A percentile compares a stretch with the other conserved stretches of the same genome.
phyloP scores from a whole-genome alignment of 1,140 invertebrate species.

The Drosophila jambulina region DNA sequence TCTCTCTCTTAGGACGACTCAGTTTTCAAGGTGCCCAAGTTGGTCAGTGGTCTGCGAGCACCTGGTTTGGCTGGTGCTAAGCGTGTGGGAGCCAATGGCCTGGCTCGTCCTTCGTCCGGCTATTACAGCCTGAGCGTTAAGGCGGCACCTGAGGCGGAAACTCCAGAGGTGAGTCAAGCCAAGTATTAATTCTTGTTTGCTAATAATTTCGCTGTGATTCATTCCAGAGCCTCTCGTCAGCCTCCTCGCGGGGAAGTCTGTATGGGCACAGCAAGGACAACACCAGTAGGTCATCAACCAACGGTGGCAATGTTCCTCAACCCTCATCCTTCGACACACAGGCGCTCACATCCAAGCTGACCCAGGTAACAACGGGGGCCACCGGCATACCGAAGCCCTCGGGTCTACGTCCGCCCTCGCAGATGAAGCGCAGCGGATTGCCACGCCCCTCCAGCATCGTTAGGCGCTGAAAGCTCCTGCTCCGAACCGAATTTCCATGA shows the following conservation, averaged over 20 bases:
- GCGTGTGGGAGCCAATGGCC: constrained; percentile 58
- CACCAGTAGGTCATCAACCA: constrained; percentile 14
- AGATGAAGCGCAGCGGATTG: constrained; percentile 78
- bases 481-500: constrained; percentile 20
- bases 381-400: constrained; percentile 82
- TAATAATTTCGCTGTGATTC: not conserved
- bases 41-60: constrained; percentile 68
- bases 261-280: constrained; percentile 64
- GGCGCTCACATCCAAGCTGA: constrained; percentile 60
- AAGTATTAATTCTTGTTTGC: not conserved
- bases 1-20: too few relatives aligned
- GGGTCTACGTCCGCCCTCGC: constrained; percentile 72
- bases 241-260: constrained; percentile 77
- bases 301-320: constrained; percentile 34
- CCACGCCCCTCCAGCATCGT: constrained; percentile 74
- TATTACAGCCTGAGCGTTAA: constrained; percentile 76
- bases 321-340: constrained; percentile 43
- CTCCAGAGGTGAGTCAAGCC: constrained; percentile 49
- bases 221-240: constrained; percentile 76
- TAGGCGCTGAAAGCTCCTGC: constrained; percentile 51
- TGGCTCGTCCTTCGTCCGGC: constrained; percentile 79
- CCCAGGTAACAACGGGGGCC: constrained; percentile 69
- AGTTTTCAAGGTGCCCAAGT: constrained; percentile 74
- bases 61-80: constrained; percentile 46
- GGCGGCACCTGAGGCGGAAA: constrained; percentile 54